phyloP scores from a whole-genome alignment of 2,888 invertebrate species.

The Hirtodrosophila trivittata region DNA sequence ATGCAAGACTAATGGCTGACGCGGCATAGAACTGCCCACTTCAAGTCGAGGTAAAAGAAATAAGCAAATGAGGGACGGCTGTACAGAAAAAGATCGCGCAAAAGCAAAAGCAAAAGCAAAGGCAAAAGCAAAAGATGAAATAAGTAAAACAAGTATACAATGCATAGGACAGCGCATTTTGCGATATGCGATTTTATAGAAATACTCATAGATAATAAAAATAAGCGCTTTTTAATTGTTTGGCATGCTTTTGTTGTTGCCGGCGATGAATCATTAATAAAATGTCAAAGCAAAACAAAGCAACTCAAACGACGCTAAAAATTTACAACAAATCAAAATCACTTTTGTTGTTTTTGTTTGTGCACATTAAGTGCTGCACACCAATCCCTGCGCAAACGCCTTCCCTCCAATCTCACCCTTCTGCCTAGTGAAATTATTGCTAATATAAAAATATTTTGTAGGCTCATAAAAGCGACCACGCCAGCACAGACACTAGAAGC shows the following conservation, averaged over 20 bases:
- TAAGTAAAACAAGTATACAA: constrained; percentile 19
- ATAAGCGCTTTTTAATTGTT: constrained; percentile 72
- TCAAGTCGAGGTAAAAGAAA: constrained; percentile 25
- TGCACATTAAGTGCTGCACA: constrained; percentile 48
- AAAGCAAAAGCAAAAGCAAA: background rate
- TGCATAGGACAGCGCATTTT: constrained; percentile 4
- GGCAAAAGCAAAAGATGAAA: constrained; percentile 2
- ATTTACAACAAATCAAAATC: constrained; percentile 64
- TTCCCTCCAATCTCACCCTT: constrained; percentile 25
- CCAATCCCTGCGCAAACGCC: constrained; percentile 15
- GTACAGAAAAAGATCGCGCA: constrained; percentile 2
- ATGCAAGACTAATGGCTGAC: constrained; percentile 79
- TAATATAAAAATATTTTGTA: constrained; percentile 80
- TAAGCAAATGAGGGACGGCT: constrained; percentile 16
- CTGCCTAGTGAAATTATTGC: constrained; percentile 78
- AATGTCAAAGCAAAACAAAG: constrained; percentile 56
- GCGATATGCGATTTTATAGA: constrained; percentile 40
- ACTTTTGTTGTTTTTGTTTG: constrained; percentile 53
- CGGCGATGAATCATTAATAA: constrained; percentile 56
- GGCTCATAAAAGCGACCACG: constrained; percentile 76
- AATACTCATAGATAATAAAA: constrained; percentile 45
- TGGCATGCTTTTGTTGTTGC: constrained; percentile 42
- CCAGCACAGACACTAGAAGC: constrained; percentile 28
- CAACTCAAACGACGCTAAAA: constrained; percentile 48
- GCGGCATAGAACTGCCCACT: constrained; percentile 60